Conservation (phyloP, 1,140 invertebrate species). For the Triops cancriformis region DNA sequence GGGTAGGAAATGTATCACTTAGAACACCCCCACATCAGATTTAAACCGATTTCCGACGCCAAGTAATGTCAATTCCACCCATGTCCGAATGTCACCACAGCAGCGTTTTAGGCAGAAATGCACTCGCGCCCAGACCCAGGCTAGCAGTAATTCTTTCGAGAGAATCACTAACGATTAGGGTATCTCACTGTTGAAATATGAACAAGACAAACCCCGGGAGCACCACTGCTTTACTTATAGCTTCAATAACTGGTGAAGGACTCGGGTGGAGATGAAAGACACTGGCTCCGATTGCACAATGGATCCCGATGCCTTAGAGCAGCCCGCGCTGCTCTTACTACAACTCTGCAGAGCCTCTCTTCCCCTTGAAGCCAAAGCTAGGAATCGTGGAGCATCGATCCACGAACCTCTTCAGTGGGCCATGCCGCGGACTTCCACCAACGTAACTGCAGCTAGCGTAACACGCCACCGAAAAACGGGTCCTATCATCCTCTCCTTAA, state of each 20-base stretch:
- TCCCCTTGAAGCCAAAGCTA: neutral
- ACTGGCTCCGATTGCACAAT: neutral
- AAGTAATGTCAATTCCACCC: neutral
- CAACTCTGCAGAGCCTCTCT: neutral
- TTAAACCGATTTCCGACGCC: no score
- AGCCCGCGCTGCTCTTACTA: neutral
- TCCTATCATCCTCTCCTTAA: neutral
- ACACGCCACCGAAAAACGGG: neutral
- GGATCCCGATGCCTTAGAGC: neutral
- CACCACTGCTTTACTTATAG: slow-evolving; percentile 2
- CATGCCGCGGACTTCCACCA: neutral
- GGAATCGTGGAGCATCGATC: neutral
- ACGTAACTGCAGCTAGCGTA: neutral
- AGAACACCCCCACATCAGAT: no score
- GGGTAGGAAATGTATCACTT: neutral
- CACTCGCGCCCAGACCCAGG: no score
- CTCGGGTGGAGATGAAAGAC: neutral
- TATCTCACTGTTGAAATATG: no score
- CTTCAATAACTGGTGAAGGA: neutral
- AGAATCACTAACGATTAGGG: no score
- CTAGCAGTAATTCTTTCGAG: no score
- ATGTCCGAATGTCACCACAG: neutral
- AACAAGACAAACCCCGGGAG: no score
- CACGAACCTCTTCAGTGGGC: neutral
- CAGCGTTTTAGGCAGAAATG: no score